These are phyloP conservation scores for Tetragnatha montana DNA, from an alignment of 2,888 invertebrate genomes.

Conservation along the genomic window DNA sequence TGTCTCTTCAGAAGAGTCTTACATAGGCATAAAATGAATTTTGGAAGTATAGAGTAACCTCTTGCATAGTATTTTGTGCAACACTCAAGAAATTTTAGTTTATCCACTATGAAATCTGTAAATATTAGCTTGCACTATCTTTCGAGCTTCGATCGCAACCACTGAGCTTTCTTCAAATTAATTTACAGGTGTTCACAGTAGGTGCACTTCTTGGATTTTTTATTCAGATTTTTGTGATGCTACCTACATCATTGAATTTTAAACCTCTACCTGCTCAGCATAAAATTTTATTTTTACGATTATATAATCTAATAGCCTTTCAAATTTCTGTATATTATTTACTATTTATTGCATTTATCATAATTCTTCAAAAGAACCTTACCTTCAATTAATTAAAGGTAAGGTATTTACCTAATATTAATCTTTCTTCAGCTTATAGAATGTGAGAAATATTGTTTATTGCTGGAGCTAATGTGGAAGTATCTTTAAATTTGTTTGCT, in stretches of 20 bases:
- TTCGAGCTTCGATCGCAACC: slow-evolving; percentile 27
- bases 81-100: not conserved
- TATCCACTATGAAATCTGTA: slow-evolving; percentile 35
- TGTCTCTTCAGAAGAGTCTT: not conserved
- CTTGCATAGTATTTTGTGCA: slow-evolving; percentile 6
- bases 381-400: too few relatives aligned
- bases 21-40: not conserved
- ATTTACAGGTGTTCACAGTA: slow-evolving; percentile 13
- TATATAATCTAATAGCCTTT: not conserved
- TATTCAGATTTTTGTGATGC: not conserved
- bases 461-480: too few relatives aligned
- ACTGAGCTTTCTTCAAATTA: slow-evolving; percentile 36
- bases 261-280: not conserved
- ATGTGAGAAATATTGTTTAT: too few relatives aligned
- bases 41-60: slow-evolving; percentile 36
- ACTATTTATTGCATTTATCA: too few relatives aligned
- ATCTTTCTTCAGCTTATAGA: too few relatives aligned
- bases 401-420: too few relatives aligned
- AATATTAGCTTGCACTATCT: slow-evolving; percentile 18
- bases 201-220: not conserved
- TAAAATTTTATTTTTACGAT: not conserved
- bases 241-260: not conserved
- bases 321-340: too few relatives aligned
- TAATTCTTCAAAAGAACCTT: too few relatives aligned
- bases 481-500: too few relatives aligned